phyloP scores from a whole-genome alignment of 1,140 invertebrate genomes.

The Aplysia californica region DNA sequence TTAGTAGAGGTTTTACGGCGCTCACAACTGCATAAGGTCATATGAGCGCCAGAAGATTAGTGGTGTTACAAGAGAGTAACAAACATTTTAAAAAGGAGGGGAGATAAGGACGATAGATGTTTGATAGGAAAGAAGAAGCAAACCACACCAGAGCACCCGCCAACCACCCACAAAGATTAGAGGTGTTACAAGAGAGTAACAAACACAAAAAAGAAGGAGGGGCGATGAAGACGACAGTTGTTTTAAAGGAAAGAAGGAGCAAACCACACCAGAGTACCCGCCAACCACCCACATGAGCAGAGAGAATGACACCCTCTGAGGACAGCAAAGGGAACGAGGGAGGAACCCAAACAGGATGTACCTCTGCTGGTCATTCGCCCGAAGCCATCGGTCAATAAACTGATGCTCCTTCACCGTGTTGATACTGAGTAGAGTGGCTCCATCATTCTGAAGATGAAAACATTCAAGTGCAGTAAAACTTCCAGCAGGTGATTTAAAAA shows the following conservation, averaged over 20 bases:
- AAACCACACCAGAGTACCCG: background rate
- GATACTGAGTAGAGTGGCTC: conserved; percentile 15
- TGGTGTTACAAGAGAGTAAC: too few relatives aligned
- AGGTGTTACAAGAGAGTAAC: too few relatives aligned
- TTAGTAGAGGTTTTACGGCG: too few relatives aligned
- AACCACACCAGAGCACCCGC: too few relatives aligned
- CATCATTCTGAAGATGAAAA: conserved; percentile 4
- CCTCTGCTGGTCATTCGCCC: conserved; percentile 6
- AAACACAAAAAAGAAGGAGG: background rate
- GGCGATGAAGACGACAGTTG: background rate
- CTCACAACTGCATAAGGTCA: too few relatives aligned
- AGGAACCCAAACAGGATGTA: background rate
- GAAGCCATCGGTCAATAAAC: conserved; percentile 16
- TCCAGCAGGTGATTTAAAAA: too few relatives aligned
- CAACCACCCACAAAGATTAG: too few relatives aligned
- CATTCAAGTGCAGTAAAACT: too few relatives aligned
- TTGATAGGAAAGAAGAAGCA: too few relatives aligned
- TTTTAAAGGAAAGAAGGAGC: background rate
- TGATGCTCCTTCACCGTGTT: conserved; percentile 2
- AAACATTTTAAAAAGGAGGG: too few relatives aligned
- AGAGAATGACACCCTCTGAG: background rate
- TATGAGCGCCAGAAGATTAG: too few relatives aligned
- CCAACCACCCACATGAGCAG: background rate
- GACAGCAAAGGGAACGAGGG: background rate
- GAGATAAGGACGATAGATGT: too few relatives aligned